Conservation (phyloP, 2,113 vertebrate species). For the Otolemur garnettii region DNA sequence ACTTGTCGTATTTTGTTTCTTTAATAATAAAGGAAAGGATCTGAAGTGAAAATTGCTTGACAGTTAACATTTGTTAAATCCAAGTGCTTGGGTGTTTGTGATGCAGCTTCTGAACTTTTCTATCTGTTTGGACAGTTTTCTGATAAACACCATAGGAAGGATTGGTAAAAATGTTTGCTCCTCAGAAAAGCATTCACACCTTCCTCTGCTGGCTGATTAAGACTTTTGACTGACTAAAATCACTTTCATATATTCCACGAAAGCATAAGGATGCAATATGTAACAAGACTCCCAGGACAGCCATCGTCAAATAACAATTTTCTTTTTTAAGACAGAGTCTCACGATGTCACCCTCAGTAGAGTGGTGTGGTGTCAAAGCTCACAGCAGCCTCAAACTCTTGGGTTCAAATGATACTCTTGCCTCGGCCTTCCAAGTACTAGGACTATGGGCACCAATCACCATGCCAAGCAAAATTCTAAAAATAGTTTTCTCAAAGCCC, state of each 20-base stretch:
- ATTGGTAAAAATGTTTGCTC: fast-evolving
- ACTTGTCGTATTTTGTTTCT: background rate
- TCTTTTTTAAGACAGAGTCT: no score
- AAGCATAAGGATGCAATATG: fast-evolving
- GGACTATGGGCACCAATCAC: no score
- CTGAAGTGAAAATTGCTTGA: background rate
- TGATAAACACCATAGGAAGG: background rate
- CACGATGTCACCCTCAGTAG: no score
- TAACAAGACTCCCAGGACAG: background rate
- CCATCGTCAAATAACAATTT: background rate
- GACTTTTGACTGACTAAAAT: no score
- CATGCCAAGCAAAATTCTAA: background rate
- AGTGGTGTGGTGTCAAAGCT: no score
- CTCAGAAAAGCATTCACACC: background rate
- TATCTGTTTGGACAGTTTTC: background rate
- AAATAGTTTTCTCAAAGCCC: background rate
- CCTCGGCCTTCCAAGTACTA: no score
- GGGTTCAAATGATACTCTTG: no score
- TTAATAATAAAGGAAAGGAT: background rate
- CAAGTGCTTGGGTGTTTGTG: fast-evolving
- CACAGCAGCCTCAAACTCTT: no score
- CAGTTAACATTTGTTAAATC: fast-evolving
- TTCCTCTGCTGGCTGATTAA: background rate
- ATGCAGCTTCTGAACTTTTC: background rate
- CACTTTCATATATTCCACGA: background rate